Evolutionary conservation across 2,797 vertebrate species (phyloP), one percentile per base, ranked within the genome.

Genomic region (Acipenser transmontanus): DNA sequence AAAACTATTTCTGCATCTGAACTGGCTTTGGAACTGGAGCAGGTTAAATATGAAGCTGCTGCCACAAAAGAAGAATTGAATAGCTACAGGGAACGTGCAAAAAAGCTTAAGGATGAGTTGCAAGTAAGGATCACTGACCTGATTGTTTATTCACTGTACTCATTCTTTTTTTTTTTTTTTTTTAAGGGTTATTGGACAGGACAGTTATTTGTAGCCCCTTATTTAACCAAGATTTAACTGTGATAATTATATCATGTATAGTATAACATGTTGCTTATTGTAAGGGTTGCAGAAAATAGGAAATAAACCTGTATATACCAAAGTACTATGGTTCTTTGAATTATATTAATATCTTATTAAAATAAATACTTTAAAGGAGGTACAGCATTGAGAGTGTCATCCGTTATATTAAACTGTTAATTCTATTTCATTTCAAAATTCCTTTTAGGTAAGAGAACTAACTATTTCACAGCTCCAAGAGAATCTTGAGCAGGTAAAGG

Each of bases 51-150:
- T 59, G 89, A 95, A 9, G 88, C 83, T 57, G 76, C 85, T n/a
- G 74, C 78, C 68, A 82, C 88, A 71, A 93, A 92, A 76, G 91
- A 94, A 82, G 90, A 95, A 70, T 85, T 95, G 74, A 86, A 65
- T 73, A 84, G 74, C 87, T 89, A 83, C 79, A 93, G 77, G 80
- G 89, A 93, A 75, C 85, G 85, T 47, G 72, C 85, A 70, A 88
- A 91, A 69, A 95, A 93, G 69, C 86, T 95, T 48, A 82, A 93
- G 75, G 87, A 93, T 74, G 85, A 93, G n/a, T 82, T 95, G 68
- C 76, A 88, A 89, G 93, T 96, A 91, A 75, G 74, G 71, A 72
- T 50, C 12, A n/a, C 68, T 4, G 34, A n/a, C 8, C 34, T 7
- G 62, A 0, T n/a, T 34, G n/a, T 67, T 1, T 52, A 1, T 34